A percentile compares a stretch with the other conserved stretches of the same genome.
Evolutionary conservation across 2,113 vertebrate species (phyloP).

Genomic region (Emydura subglobosa): DNA sequence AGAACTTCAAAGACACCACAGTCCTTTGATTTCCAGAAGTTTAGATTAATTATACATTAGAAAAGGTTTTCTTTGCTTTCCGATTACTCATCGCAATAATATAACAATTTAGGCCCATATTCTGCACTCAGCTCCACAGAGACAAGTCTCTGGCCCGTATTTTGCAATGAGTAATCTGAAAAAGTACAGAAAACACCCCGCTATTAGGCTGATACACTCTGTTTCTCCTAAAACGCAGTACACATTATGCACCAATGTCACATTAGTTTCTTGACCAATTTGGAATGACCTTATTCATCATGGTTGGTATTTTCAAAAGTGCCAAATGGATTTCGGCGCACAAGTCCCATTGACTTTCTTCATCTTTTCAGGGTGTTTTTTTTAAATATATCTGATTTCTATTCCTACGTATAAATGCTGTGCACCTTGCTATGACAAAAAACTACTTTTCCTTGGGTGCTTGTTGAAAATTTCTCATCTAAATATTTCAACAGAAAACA

Average conservation of each 20-base stretch:
- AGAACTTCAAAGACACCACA: neutral
- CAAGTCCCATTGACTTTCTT: neutral
- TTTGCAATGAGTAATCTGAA: neutral
- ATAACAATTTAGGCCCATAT: neutral
- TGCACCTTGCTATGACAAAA: neutral
- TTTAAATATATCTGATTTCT: neutral
- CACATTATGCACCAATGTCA: neutral
- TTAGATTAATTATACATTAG: neutral
- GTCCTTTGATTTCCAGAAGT: neutral
- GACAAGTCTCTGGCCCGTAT: neutral
- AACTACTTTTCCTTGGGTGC: neutral
- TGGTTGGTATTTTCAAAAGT: conserved; percentile 15
- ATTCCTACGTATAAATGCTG: neutral
- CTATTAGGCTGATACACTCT: neutral
- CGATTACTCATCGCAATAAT: neutral
- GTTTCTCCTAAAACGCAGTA: conserved; percentile 5
- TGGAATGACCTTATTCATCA: neutral
- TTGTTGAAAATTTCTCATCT: neutral
- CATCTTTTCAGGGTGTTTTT: neutral
- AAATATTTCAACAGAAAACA: neutral
- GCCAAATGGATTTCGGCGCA: neutral
- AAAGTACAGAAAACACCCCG: neutral
- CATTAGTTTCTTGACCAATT: conserved; percentile 12
- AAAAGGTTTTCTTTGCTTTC: neutral
- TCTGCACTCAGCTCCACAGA: neutral